Percentiles rank a stretch among this genome's conserved stretches.
These are phyloP conservation scores for Eriosoma lanigerum DNA, from an alignment of 1,140 invertebrate species.

Conservation along the genomic window DNA sequence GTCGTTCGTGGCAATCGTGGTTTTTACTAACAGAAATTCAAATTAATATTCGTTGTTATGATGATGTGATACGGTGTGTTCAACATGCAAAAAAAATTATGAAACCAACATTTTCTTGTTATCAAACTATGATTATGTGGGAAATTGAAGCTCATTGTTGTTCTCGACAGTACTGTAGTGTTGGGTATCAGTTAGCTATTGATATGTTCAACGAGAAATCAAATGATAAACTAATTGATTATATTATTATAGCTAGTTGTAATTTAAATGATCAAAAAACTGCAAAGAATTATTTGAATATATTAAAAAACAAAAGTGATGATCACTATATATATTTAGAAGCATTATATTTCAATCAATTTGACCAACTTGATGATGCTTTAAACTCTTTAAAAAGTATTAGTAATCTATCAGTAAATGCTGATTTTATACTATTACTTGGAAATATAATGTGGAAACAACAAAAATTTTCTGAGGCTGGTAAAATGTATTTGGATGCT, in stretches of 20 bases:
- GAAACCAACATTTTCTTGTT: conserved; percentile 44
- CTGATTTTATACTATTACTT: not conserved
- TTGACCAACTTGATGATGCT: conserved; percentile 28
- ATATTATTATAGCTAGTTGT: conserved; percentile 34
- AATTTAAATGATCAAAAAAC: conserved; percentile 21
- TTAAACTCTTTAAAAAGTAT: conserved; percentile 29
- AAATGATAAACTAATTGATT: not conserved
- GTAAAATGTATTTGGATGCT: conserved; percentile 32
- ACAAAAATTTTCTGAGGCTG: not conserved
- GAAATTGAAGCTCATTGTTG: conserved; percentile 39
- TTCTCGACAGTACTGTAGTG: not conserved
- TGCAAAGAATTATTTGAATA: conserved; percentile 38
- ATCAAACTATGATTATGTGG: conserved; percentile 38
- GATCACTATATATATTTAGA: conserved; percentile 1
- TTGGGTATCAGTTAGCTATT: conserved; percentile 17
- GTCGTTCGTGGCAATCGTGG: conserved; percentile 39
- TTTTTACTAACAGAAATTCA: conserved; percentile 37
- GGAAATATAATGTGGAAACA: conserved; percentile 25
- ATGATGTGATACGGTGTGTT: conserved; percentile 34
- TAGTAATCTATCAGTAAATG: not conserved
- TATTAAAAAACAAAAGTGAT: conserved; percentile 29
- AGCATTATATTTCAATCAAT: not conserved
- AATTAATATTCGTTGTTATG: conserved; percentile 14
- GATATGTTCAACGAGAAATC: not conserved
- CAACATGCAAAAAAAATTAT: conserved; percentile 38